Evolutionary conservation across 2,888 invertebrate genomes (phyloP), one percentile per base, ranked within the genome.

Genomic region (Timandra comae): DNA sequence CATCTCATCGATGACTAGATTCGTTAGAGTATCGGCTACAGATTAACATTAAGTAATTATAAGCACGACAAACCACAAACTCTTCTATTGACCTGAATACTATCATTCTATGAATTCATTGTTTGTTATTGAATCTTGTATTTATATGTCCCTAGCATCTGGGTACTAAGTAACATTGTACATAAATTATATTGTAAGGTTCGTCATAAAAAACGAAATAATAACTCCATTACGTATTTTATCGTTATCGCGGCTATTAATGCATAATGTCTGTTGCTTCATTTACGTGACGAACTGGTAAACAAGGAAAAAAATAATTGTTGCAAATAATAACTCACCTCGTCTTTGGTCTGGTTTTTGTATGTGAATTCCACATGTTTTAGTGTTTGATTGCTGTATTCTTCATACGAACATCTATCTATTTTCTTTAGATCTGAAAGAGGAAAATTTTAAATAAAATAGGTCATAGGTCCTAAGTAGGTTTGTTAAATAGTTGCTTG

Each of bases 321-420:
- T 39, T 32, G 19, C n/a, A 10, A 19, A 31, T 12, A 20, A 12
- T 22, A 20, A 50, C 63, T 61, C 56, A 86, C 86, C 64, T 88
- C 79, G 30, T 85, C 77, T 65, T 85, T 88, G 7, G 87, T 85
- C 38, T 70, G 70, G 46, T 86, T 82, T 41, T 75, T 71, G 33
- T 70, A 57, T 2, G 81, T 82, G 10, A 86, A 58, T 51, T 91
- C 91, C 9, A 86, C 88, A 63, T 91, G 92, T 43, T 87, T 86
- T 52, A 93, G 72, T 9, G 90, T 89, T 51, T 89, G 88, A 58
- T 93, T 91, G 43, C 88, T 88, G 66, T 90, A 93, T 67, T 93
- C 90, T 63, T 93, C 93, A 55, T 92, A 93, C 0, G 93, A 90
- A 68, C 93, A 93, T 65, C 89, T 89, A 49, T 91, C 90, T 48